These are phyloP conservation scores for Microhierax caerulescens DNA, from an alignment of 2,797 vertebrate genomes.

Conservation along the genomic window DNA sequence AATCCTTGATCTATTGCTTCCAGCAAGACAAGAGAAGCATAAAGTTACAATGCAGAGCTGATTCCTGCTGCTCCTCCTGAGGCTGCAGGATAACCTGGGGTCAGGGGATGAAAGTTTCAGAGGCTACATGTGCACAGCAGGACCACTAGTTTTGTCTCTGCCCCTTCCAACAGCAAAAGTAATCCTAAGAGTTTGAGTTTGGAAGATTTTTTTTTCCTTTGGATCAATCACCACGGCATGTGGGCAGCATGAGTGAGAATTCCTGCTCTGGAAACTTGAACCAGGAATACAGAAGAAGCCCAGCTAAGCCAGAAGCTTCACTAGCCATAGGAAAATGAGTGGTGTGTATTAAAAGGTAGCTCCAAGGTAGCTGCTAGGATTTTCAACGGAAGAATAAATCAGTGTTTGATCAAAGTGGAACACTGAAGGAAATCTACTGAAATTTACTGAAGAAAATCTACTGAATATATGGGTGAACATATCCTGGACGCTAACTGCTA, in stretches of 20 bases:
- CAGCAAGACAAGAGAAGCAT: background rate
- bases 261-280: background rate
- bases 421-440: background rate
- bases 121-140: accelerated
- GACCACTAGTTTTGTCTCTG: background rate
- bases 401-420: background rate
- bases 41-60: accelerated
- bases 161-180: background rate
- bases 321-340: background rate
- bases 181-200: background rate
- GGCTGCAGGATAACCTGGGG: background rate
- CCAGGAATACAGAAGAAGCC: background rate
- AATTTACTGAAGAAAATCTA: background rate
- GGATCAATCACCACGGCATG: background rate
- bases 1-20: background rate
- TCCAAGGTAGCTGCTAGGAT: background rate
- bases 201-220: background rate
- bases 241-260: background rate
- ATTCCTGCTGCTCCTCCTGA: background rate
- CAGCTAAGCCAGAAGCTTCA: background rate
- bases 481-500: background rate
- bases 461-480: background rate
- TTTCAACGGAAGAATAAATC: background rate
- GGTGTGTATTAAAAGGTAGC: background rate
- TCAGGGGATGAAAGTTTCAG: background rate